Conservation (phyloP, 2,888 invertebrate species). For the Kryphioiulus occultus region DNA sequence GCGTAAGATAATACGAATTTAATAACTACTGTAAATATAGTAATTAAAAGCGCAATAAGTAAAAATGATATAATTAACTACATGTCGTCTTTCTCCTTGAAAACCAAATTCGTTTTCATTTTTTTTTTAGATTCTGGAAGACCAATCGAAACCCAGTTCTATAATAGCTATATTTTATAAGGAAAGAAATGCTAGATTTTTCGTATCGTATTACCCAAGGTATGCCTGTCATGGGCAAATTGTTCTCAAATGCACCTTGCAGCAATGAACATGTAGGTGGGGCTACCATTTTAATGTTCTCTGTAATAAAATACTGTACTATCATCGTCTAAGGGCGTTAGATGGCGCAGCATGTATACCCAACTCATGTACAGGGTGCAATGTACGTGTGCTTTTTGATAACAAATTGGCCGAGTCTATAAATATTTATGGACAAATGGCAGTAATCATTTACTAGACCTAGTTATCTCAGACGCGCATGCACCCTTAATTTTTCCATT, state of each 20-base stretch:
- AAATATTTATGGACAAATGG: not conserved
- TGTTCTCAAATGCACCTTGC: too few species aligned
- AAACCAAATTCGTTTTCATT: not conserved
- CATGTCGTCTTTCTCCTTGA: not conserved
- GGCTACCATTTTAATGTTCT: too few species aligned
- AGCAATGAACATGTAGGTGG: too few species aligned
- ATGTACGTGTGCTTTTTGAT: not conserved
- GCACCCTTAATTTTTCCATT: constrained; percentile 16
- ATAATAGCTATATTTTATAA: too few species aligned
- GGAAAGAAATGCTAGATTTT: too few species aligned
- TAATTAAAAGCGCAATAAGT: not conserved
- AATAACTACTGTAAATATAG: not conserved
- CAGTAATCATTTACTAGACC: not conserved
- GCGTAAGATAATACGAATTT: not conserved
- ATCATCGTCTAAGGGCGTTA: too few species aligned
- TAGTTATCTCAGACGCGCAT: not conserved
- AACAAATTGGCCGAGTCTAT: not conserved
- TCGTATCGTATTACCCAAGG: too few species aligned
- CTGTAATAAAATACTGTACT: too few species aligned
- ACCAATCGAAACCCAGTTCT: too few species aligned
- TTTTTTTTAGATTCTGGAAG: not conserved
- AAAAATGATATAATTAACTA: not conserved
- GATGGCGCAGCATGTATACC: too few species aligned
- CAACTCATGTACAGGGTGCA: too few species aligned
- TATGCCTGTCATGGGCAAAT: too few species aligned